These are phyloP conservation scores for Drosophila arizonae DNA, from an alignment of 1,140 invertebrate genomes.

Conservation along the genomic window DNA sequence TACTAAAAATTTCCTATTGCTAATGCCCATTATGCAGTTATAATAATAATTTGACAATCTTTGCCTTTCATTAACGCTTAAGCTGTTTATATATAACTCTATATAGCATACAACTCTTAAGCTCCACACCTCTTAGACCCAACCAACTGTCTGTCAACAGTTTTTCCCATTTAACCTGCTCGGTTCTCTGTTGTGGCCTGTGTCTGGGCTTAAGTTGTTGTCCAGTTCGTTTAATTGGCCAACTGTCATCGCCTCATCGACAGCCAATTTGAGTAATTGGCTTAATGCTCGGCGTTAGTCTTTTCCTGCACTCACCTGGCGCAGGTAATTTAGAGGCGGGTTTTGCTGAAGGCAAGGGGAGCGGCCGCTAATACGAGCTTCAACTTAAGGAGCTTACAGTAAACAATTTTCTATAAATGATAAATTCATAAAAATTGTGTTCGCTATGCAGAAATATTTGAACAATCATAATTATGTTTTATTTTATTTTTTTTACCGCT, in stretches of 20 bases:
- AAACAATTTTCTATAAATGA: neutral
- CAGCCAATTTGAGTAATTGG: conserved; percentile 44
- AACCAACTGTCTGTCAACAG: neutral
- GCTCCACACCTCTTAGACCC: neutral
- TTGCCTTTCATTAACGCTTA: neutral
- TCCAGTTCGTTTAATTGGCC: conserved; percentile 7
- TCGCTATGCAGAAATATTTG: neutral
- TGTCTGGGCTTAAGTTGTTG: conserved; percentile 1
- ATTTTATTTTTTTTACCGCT: neutral
- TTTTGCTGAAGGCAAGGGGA: neutral
- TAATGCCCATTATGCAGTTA: too few relatives aligned
- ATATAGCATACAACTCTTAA: neutral
- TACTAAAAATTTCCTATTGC: too few relatives aligned
- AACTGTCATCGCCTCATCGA: conserved; percentile 38
- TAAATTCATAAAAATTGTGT: conserved; percentile 1
- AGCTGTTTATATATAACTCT: neutral
- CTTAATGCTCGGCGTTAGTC: conserved; percentile 16
- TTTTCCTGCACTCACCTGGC: conserved; percentile 15
- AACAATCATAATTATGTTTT: conserved; percentile 3
- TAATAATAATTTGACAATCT: too few relatives aligned
- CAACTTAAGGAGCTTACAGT: neutral
- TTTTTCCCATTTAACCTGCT: neutral
- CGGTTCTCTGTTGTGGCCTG: neutral
- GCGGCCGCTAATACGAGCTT: too few relatives aligned
- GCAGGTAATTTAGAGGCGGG: conserved; percentile 10